phyloP scores from a whole-genome alignment of 2,888 invertebrate genomes.

The Rosalia funebris region DNA sequence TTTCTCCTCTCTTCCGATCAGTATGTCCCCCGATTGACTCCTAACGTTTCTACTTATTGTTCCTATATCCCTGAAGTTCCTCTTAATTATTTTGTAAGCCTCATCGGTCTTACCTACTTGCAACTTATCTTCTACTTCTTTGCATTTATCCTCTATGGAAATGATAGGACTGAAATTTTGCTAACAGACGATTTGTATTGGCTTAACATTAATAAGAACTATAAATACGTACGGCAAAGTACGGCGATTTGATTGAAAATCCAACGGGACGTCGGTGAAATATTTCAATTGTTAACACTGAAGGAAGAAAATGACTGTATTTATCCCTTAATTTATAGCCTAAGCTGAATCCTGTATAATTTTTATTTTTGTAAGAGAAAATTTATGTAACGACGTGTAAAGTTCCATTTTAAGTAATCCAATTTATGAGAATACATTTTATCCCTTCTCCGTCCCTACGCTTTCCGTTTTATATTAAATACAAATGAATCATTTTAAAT shows the following conservation, averaged over 20 bases:
- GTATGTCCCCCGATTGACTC: no score
- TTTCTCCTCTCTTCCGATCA: no score
- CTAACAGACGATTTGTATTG: no score
- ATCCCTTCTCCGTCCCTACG: neutral
- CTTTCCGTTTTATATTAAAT: conserved; percentile 20
- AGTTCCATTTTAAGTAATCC: conserved; percentile 21
- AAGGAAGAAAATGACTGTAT: neutral
- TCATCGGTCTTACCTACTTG: no score
- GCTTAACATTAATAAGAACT: no score
- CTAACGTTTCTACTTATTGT: no score
- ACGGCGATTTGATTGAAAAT: neutral
- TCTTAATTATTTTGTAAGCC: no score
- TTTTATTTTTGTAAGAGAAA: conserved; percentile 15
- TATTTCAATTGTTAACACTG: neutral
- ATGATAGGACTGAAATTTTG: no score
- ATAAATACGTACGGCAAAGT: no score
- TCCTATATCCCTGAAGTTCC: no score
- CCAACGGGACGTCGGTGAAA: neutral
- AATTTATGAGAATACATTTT: conserved; percentile 17
- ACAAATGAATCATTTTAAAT: conserved; percentile 22
- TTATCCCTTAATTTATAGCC: conserved; percentile 11
- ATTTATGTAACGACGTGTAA: conserved; percentile 21
- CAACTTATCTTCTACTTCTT: no score
- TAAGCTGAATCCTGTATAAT: conserved; percentile 6
- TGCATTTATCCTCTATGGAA: no score